phyloP scores from a whole-genome alignment of 2,113 vertebrate species.

The Microtus ochrogaster region DNA sequence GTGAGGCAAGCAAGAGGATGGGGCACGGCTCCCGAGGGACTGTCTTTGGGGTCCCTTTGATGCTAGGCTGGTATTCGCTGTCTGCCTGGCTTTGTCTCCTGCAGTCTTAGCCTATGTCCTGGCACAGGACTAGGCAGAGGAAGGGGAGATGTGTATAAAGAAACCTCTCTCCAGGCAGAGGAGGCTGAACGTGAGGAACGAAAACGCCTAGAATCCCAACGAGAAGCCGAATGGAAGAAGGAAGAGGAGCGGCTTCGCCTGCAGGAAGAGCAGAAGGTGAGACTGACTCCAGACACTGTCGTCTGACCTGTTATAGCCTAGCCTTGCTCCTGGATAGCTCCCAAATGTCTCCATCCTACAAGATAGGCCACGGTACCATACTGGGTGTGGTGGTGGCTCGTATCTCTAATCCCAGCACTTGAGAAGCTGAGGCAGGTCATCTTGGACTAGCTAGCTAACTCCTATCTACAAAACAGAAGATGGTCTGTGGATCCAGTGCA shows the following conservation, averaged over 20 bases:
- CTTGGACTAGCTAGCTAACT: background rate
- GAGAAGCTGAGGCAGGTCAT: background rate
- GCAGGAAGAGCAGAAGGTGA: constrained; percentile 90
- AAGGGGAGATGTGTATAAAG: background rate
- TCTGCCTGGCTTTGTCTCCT: background rate
- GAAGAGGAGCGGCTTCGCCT: constrained; percentile 92
- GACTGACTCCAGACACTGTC: background rate
- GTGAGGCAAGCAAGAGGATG: constrained; percentile 90
- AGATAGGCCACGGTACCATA: background rate
- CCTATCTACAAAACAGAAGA: background rate
- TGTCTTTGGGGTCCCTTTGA: background rate
- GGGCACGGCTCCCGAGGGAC: background rate
- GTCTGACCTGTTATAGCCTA: background rate
- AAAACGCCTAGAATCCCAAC: constrained; percentile 91
- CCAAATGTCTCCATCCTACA: background rate
- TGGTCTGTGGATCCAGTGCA: background rate
- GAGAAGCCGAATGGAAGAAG: constrained; percentile 93
- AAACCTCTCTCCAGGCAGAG: constrained; percentile 89
- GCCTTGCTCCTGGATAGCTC: background rate
- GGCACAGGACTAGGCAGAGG: background rate
- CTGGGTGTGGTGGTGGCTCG: background rate
- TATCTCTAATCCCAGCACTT: background rate
- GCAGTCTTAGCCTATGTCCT: background rate
- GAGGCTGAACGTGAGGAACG: constrained; percentile 95
- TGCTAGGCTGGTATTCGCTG: background rate